Percentiles rank a stretch among this genome's conserved stretches.
phyloP scores from a whole-genome alignment of 1,140 invertebrate genomes.

The Drosophila tani region DNA sequence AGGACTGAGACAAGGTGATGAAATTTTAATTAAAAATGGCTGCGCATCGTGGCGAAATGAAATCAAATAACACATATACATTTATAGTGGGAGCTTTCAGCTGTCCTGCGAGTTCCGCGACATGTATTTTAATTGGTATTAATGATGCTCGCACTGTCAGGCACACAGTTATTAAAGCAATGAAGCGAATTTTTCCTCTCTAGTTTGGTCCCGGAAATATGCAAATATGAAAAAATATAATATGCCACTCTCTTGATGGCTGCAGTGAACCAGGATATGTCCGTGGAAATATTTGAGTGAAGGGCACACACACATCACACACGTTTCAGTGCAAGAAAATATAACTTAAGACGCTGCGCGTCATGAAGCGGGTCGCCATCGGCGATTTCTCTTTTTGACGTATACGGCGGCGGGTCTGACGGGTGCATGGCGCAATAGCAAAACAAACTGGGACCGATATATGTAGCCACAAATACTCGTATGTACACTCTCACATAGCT shows the following conservation, averaged over 20 bases:
- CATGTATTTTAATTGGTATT: constrained; percentile 34
- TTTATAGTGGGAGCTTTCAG: background rate
- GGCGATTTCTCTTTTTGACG: constrained; percentile 77
- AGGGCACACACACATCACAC: constrained; percentile 28
- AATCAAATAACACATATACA: constrained; percentile 17
- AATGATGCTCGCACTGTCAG: constrained; percentile 1
- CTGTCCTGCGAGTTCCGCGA: constrained; percentile 21
- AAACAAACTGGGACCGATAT: constrained; percentile 52
- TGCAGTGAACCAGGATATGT: constrained; percentile 30
- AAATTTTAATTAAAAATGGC: constrained; percentile 65
- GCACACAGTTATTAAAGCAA: constrained; percentile 21
- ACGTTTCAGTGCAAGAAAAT: constrained; percentile 54
- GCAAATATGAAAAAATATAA: background rate
- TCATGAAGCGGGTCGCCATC: constrained; percentile 49
- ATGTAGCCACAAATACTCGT: constrained; percentile 1
- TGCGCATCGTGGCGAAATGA: constrained; percentile 14
- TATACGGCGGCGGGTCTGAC: constrained; percentile 32
- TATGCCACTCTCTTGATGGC: constrained; percentile 1
- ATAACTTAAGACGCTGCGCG: constrained; percentile 36
- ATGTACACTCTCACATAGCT: constrained; percentile 15
- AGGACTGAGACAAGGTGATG: constrained; percentile 39
- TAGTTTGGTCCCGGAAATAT: constrained; percentile 13
- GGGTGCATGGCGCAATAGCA: constrained; percentile 75
- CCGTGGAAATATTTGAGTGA: constrained; percentile 24
- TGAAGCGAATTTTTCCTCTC: background rate